Conservation (phyloP, 2,888 invertebrate species). For the Miltochrista miniata region DNA sequence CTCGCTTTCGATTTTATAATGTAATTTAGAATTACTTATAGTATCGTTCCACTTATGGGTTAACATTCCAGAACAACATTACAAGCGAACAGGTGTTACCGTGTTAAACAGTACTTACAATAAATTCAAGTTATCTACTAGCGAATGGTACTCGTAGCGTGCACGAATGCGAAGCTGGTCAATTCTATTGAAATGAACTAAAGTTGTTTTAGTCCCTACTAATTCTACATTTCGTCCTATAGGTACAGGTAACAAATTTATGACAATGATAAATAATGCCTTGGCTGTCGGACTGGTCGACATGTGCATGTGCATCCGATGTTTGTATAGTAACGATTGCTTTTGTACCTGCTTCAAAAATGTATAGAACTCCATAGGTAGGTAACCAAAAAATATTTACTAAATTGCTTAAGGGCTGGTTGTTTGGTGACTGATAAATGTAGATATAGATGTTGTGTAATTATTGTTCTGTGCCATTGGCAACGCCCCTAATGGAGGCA, state of each 20-base stretch:
- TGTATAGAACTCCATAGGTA: neutral
- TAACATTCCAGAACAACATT: constrained; percentile 21
- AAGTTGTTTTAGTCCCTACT: neutral
- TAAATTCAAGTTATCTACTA: constrained; percentile 25
- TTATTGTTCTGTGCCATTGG: too few relatives aligned
- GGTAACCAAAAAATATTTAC: too few relatives aligned
- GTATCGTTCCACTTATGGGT: too few relatives aligned
- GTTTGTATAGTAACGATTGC: neutral
- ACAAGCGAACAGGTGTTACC: constrained; percentile 31
- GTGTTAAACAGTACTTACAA: constrained; percentile 20
- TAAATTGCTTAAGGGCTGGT: too few relatives aligned
- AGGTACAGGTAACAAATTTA: neutral
- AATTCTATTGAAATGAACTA: neutral
- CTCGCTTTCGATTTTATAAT: too few relatives aligned
- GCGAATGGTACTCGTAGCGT: constrained; percentile 38
- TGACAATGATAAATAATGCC: neutral
- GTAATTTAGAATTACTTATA: too few relatives aligned
- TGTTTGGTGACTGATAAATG: too few relatives aligned
- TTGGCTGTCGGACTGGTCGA: neutral
- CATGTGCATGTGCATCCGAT: neutral
- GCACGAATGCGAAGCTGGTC: constrained; percentile 25
- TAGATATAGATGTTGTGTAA: too few relatives aligned
- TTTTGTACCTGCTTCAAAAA: neutral
- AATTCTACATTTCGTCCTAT: neutral
- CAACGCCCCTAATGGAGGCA: too few relatives aligned